Percentiles rank a stretch among this genome's conserved stretches.
Conservation (phyloP, 1,140 invertebrate species). For the Globodera ellingtonae region DNA sequence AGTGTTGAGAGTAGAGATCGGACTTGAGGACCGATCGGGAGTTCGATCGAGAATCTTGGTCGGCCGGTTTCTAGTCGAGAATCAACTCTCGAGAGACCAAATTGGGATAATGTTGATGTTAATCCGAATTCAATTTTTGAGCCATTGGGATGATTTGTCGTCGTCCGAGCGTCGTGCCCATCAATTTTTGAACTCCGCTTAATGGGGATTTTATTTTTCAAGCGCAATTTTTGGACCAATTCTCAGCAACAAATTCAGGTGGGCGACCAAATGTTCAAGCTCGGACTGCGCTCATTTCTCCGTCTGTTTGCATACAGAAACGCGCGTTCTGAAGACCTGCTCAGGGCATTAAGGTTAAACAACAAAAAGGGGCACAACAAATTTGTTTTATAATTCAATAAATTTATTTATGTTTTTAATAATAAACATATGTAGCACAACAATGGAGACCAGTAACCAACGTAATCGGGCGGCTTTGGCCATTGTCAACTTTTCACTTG, state of each 20-base stretch:
- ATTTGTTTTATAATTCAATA: background rate
- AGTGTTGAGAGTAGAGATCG: too few relatives aligned
- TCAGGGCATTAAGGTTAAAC: conserved; percentile 15
- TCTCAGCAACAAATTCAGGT: background rate
- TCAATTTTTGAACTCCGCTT: too few relatives aligned
- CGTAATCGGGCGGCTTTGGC: background rate
- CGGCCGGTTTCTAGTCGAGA: too few relatives aligned
- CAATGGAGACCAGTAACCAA: conserved; percentile 7
- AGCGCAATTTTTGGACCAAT: too few relatives aligned
- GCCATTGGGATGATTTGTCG: too few relatives aligned
- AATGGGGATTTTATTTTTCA: too few relatives aligned
- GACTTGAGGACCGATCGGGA: too few relatives aligned
- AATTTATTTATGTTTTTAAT: background rate
- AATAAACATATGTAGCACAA: background rate
- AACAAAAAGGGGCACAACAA: background rate
- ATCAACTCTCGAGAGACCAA: too few relatives aligned
- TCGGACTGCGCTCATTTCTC: conserved; percentile 28
- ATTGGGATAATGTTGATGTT: too few relatives aligned
- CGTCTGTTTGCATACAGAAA: conserved; percentile 34
- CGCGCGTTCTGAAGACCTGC: conserved; percentile 31
- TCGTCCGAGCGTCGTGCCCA: too few relatives aligned
- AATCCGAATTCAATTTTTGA: too few relatives aligned
- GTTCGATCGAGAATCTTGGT: too few relatives aligned
- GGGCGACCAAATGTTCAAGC: conserved; percentile 37
- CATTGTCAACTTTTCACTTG: conserved; percentile 26